These are phyloP conservation scores for Protaetia brevitarsis DNA, from an alignment of 1,140 invertebrate genomes.

Conservation along the genomic window DNA sequence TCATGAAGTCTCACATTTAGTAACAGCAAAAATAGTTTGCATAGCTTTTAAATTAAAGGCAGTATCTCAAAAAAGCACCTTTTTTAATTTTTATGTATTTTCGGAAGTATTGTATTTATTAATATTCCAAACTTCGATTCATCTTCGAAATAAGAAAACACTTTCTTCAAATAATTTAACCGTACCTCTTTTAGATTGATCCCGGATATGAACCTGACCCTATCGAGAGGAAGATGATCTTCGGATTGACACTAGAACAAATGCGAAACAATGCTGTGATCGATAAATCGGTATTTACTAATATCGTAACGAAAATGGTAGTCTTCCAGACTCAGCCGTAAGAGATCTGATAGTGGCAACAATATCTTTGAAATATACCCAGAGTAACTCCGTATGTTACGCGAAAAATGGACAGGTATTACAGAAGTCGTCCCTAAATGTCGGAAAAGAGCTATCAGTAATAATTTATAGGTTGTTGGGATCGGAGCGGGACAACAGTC, in stretches of 20 bases:
- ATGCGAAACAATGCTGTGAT: constrained; percentile 88
- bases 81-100: no score
- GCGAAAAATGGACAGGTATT: constrained; percentile 84
- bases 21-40: no score
- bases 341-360: constrained; percentile 94
- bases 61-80: no score
- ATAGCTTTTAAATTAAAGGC: no score
- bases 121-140: no score
- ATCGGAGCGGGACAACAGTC: constrained; percentile 98
- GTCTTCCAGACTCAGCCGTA: constrained; percentile 71
- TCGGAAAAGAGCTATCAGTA: neutral
- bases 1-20: no score
- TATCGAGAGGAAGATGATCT: constrained; percentile 84
- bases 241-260: constrained; percentile 90
- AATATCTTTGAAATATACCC: constrained; percentile 96
- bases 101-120: no score
- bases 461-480: constrained; percentile 52
- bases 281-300: constrained; percentile 72
- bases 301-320: constrained; percentile 76
- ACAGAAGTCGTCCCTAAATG: constrained; percentile 54
- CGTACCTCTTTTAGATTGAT: constrained; percentile 70
- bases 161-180: neutral
- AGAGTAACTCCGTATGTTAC: constrained; percentile 96
- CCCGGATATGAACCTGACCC: constrained; percentile 75
- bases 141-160: no score